A percentile compares a stretch with the other conserved stretches of the same genome.
phyloP scores from a whole-genome alignment of 2,113 vertebrate genomes.

The Neodontobutis hainanensis region DNA sequence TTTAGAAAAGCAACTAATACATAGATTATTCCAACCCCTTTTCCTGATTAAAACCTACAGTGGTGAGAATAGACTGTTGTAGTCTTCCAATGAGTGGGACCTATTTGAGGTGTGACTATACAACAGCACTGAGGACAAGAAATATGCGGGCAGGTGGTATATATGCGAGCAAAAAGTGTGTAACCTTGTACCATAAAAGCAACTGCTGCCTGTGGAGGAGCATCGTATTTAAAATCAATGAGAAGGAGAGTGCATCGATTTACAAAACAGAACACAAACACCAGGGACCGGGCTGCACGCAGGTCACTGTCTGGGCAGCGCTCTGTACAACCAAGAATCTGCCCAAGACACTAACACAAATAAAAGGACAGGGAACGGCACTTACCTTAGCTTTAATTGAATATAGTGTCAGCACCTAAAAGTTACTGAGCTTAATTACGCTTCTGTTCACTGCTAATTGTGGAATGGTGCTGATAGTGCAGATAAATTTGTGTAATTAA shows the following conservation, averaged over 20 bases:
- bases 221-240: constrained; percentile 62
- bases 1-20: too few relatives aligned
- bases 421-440: constrained; percentile 4
- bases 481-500: constrained; percentile 10
- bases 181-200: constrained; percentile 51
- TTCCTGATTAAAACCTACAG: too few relatives aligned
- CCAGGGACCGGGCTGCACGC: constrained; percentile 16
- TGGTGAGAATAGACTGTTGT: too few relatives aligned
- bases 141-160: constrained; percentile 57
- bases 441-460: background rate
- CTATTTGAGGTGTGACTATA: too few relatives aligned
- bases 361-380: background rate
- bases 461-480: background rate
- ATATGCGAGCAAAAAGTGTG: constrained; percentile 41
- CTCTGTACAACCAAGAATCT: background rate
- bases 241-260: constrained; percentile 61
- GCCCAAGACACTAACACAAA: background rate
- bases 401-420: background rate
- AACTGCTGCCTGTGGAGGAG: constrained; percentile 46
- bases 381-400: background rate
- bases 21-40: too few relatives aligned
- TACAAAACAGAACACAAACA: constrained; percentile 62
- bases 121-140: constrained; percentile 5
- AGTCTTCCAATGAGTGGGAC: too few relatives aligned
- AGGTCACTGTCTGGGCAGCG: constrained; percentile 10